Percentiles rank a stretch among this genome's conserved stretches.
These are phyloP conservation scores for Emmelina monodactyla DNA, from an alignment of 2,888 invertebrate genomes.

Conservation along the genomic window DNA sequence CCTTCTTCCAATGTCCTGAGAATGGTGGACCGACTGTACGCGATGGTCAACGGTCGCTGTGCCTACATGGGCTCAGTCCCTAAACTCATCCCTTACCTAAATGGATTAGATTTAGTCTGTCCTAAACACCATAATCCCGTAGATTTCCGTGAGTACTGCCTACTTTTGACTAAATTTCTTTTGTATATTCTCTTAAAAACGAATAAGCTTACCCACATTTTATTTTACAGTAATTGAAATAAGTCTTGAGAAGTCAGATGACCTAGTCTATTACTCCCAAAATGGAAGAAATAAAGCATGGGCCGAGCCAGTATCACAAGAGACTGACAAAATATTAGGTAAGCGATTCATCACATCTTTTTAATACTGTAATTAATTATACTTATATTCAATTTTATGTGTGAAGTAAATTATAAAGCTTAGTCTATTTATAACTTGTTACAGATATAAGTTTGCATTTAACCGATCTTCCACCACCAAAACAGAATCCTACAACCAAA, in stretches of 20 bases:
- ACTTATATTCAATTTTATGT: constrained; percentile 3
- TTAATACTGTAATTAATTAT: too few relatives aligned
- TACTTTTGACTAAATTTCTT: neutral
- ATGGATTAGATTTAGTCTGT: constrained; percentile 74
- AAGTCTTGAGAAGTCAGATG: constrained; percentile 32
- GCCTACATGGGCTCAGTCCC: constrained; percentile 81
- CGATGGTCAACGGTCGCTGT: constrained; percentile 80
- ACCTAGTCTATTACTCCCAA: constrained; percentile 32
- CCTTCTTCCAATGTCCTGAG: constrained; percentile 86
- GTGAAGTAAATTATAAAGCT: too few relatives aligned
- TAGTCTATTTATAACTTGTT: too few relatives aligned
- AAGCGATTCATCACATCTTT: too few relatives aligned
- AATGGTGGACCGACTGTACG: constrained; percentile 90
- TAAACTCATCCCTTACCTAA: constrained; percentile 79
- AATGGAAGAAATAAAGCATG: constrained; percentile 41
- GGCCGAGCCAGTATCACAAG: constrained; percentile 31
- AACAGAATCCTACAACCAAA: constrained; percentile 46
- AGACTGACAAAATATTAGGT: constrained; percentile 44
- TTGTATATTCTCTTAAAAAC: too few relatives aligned
- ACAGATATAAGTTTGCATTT: too few relatives aligned
- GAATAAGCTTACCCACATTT: too few relatives aligned
- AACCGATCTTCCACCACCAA: constrained; percentile 43
- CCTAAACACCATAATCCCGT: constrained; percentile 92
- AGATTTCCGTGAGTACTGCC: constrained; percentile 77
- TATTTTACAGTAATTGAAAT: constrained; percentile 50